phyloP scores from a whole-genome alignment of 2,888 invertebrate genomes.

The Polydrusus tereticollis region DNA sequence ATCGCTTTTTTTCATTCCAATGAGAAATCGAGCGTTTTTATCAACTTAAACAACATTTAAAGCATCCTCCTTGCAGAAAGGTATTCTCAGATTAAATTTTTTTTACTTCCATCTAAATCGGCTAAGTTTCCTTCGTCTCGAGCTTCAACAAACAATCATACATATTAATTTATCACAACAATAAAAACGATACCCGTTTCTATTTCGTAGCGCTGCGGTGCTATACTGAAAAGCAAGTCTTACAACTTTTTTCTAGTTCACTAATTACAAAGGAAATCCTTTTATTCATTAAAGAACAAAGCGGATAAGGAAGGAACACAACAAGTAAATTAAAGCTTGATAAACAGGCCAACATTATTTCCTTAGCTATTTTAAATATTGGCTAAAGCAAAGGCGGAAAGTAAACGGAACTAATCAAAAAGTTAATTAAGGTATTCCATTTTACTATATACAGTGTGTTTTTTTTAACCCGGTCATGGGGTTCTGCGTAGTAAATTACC shows the following conservation, averaged over 20 bases:
- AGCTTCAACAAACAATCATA: neutral
- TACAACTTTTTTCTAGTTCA: neutral
- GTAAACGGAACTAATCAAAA: neutral
- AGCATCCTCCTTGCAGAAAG: too few species aligned
- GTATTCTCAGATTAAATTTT: too few species aligned
- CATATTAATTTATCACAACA: neutral
- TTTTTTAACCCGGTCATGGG: too few species aligned
- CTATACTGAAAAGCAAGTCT: neutral
- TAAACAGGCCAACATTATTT: neutral
- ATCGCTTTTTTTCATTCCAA: too few species aligned
- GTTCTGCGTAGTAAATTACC: too few species aligned
- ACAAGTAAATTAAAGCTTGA: conserved; percentile 4
- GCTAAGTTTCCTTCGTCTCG: too few species aligned
- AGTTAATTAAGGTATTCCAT: neutral
- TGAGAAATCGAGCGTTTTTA: too few species aligned
- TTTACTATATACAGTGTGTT: neutral
- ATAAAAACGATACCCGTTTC: neutral
- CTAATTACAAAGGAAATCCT: neutral
- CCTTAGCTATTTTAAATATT: conserved; percentile 26
- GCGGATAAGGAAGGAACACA: neutral
- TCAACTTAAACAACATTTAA: too few species aligned
- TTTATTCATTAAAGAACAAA: conserved; percentile 1
- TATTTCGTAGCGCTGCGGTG: neutral
- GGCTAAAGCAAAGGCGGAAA: conserved; percentile 15
- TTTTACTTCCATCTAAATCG: too few species aligned